Evolutionary conservation across 2,888 invertebrate genomes (phyloP), one percentile per base, ranked within the genome.

Genomic region (Rhopalosiphum nymphaeae): DNA sequence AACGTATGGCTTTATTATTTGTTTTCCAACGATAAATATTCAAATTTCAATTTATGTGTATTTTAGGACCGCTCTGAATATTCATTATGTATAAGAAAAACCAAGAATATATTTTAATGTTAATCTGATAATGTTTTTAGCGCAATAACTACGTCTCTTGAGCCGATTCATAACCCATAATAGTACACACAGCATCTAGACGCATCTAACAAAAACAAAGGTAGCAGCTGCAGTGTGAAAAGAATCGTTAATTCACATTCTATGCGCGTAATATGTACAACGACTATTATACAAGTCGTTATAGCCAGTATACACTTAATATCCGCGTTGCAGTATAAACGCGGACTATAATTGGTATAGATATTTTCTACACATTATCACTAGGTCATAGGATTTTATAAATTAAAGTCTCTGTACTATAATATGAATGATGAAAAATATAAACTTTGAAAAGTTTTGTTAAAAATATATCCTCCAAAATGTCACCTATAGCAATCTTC

Each of bases 191-290:
- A 21, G 16, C 16, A 16, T 78, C 7, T 36, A 21, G 21, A 9
- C n/a, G 61, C n/a, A 85, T 85, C 46, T 29, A 46, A 86, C 86
- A 46, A 29, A 29, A 46, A 86, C n/a, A 46, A 86, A 29, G 86
- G 29, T 46, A n/a, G 86, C 86, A 86, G 46, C n/a, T 86, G n/a
- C 21, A 36, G 78, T 46, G n/a, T 29, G 86, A n/a, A 86, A 86
- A 86, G 86, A 86, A 86, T 86, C 86, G 86, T 86, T 86, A 78
- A 78, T 78, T 78, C 36, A 25, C 3, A 42, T 78, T 78, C 21
- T 42, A 78, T 78, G 78, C 21, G 21, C 36, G 36, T 78, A 78
- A 21, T 21, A 78, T 42, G 78, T 78, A 36, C 36, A 78, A 36
- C 36, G 9, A 36, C 36, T 78, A 78, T 78, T 36, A 78, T 42